Base-by-base conservation (phyloP, 37 sponge, comb jelly and placozoan genomes). In the Haliclona indistincta region DNA sequence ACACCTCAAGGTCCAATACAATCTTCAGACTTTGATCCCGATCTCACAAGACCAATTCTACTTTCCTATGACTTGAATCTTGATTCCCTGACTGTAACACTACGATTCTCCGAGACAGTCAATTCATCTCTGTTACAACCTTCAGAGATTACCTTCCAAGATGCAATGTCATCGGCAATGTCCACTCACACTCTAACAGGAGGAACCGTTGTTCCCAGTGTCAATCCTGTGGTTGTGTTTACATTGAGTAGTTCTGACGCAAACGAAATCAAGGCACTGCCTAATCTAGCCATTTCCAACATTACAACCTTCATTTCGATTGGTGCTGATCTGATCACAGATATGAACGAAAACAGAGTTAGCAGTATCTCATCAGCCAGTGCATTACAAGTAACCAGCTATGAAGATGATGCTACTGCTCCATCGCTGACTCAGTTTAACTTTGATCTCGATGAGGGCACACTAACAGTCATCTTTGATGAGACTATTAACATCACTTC, bases 71-170 rank as follows among this genome's bases (percentile, higher is more conserved):
- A 82, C 55, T 55, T 95, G 3, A 79, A 95, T 38, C 54, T 95
- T 38, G 81, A 95, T 36, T 32, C 67, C 42, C 85, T 85, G 22
- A 25, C 78, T 8, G 43, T 95, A 0, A 64, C 79, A 5, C 42
- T 95, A 1, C 41, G 71, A 3, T 95, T 95, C 49, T 87, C 91
- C 22, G 95, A 95, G 39, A 87, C 84, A 40, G 88, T 95, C 15
- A 89, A 95, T 65, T 35, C 89, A 5, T 77, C 78, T 35, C 30
- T 61, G 19, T 45, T 93, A 8, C 76, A 68, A 38, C 80, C 84
- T 36, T n/a, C 62, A 26, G 83, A 78, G 39, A 81, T 93, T 35
- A 83, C 77, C 1, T 62, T 93, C 34, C 90, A 89, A 63, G 55
- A 70, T 42, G 42, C 36, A 17, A 4, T 6, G 2, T 45, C 63